Evolutionary conservation across 1,140 invertebrate genomes (phyloP), one percentile per base, ranked within the genome.

Genomic region (Acyrthosiphon pisum): DNA sequence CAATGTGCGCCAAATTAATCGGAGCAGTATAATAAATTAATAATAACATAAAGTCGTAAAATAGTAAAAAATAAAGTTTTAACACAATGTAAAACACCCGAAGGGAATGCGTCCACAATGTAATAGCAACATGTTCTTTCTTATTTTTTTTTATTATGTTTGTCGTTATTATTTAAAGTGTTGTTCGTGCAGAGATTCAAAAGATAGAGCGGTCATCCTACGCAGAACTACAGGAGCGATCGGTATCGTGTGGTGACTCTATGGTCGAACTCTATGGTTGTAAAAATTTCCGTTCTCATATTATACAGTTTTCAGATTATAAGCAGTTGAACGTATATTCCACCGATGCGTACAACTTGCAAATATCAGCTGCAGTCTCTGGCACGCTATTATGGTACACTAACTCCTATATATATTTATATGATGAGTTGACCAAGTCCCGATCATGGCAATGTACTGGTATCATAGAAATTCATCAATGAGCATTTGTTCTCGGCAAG

Each of bases 121-220:
- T 91, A 81, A 68, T 76, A 76, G 68, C n/a, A 81, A 68, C 60
- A 68, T 76, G 56, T 83, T 76, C 44, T 81, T 76, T 92, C 26
- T 92, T 92, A 26, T 60, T 90, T 56, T 89, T 89, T 90, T 60
- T 90, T 90, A 60, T 68, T 92, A 53, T 26, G 41, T 83, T 92
- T 83, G 44, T 92, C 46, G 68, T 92, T 92, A 92, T 92, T 83
- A 92, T 92, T 83, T 92, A 83, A 92, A 92, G 60, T 92, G 68
- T 92, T 92, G 68, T 44, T 92, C 90, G 90, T 92, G 90, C 90
- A 48, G 41, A 92, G 90, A 92, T 92, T 81, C 44, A 83, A 56
- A 83, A 92, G 90, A 92, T 92, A 92, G n/a, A 83, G n/a, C 68
- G 90, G 68, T 50, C 90, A 83, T 92, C 90, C 90, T 92, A 92